These are phyloP conservation scores for Brachyopa scutellaris DNA, from an alignment of 2,888 invertebrate genomes.

Conservation along the genomic window DNA sequence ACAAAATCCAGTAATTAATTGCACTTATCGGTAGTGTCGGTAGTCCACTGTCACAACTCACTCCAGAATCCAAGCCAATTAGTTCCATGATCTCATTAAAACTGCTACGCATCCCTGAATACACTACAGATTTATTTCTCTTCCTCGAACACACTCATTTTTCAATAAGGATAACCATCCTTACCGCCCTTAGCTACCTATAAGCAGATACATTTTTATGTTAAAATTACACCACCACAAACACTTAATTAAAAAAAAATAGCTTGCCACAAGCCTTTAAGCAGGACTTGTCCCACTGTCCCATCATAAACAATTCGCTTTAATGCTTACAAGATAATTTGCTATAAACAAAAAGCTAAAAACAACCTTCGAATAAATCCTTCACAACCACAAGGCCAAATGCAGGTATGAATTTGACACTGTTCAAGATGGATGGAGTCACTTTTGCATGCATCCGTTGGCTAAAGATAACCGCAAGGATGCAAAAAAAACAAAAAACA, in stretches of 20 bases:
- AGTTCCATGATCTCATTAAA: slow-evolving; percentile 41
- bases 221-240: slow-evolving; percentile 30
- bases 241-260: slow-evolving; percentile 42
- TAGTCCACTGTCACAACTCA: too few relatives aligned
- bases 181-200: too few relatives aligned
- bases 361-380: neutral
- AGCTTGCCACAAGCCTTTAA: neutral
- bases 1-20: too few relatives aligned
- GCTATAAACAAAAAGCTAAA: neutral
- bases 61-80: slow-evolving; percentile 21
- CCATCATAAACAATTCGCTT: slow-evolving; percentile 19
- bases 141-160: too few relatives aligned
- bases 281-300: slow-evolving; percentile 23
- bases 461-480: slow-evolving; percentile 2
- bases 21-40: too few relatives aligned
- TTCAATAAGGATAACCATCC: too few relatives aligned
- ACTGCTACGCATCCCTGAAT: slow-evolving; percentile 41
- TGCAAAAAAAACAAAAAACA: neutral
- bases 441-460: slow-evolving; percentile 6
- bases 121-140: too few relatives aligned
- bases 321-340: slow-evolving; percentile 16
- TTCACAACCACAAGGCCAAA: slow-evolving; percentile 11
- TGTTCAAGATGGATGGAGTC: neutral
- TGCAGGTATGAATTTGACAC: slow-evolving; percentile 5
- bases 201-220: slow-evolving; percentile 37